These are phyloP conservation scores for Calliopsis andreniformis DNA, from an alignment of 1,140 invertebrate genomes.

Conservation along the genomic window DNA sequence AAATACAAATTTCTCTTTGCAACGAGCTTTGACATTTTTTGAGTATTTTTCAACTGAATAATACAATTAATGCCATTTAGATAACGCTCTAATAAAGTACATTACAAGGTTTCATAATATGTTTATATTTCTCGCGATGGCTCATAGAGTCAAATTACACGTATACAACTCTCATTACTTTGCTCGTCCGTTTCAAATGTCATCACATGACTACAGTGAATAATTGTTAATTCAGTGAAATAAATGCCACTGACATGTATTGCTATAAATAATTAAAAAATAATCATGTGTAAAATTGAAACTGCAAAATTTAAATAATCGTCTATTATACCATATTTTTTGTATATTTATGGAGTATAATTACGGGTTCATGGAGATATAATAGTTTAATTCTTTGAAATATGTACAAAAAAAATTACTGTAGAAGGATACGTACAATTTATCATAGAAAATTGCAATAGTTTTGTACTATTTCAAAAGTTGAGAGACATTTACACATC, in stretches of 20 bases:
- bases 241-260: too few species aligned
- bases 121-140: not conserved
- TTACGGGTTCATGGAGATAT: too few species aligned
- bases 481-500: not conserved
- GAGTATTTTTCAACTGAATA: too few species aligned
- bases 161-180: not conserved
- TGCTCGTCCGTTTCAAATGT: not conserved
- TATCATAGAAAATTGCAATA: not conserved
- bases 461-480: not conserved
- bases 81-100: not conserved
- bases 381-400: too few species aligned
- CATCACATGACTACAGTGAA: too few species aligned
- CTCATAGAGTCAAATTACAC: slow-evolving; percentile 3
- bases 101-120: not conserved
- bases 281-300: too few species aligned
- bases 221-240: too few species aligned
- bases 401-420: too few species aligned
- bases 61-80: not conserved
- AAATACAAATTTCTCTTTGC: not conserved
- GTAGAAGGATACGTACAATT: not conserved
- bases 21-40: not conserved
- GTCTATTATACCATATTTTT: too few species aligned
- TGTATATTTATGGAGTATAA: too few species aligned
- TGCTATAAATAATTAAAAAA: too few species aligned
- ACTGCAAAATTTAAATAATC: too few species aligned